Evolutionary conservation across 37 sponge, comb jelly and placozoan genomes (phyloP), one percentile per base, ranked within the genome.

Genomic region (Cliona cf. orientalis): DNA sequence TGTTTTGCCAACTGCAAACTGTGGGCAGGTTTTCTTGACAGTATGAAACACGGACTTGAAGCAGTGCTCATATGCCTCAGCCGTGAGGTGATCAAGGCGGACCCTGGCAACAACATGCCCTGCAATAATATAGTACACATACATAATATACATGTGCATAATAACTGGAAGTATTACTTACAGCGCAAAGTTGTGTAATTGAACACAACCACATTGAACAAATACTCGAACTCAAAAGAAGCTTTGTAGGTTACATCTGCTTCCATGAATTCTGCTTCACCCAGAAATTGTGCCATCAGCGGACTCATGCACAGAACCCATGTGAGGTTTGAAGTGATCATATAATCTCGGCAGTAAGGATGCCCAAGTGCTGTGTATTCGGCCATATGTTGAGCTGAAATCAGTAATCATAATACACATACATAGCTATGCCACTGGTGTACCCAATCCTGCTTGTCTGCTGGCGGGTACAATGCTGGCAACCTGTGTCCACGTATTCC

Each of bases 1-100:
- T 42, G 82, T 39, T 38, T 81, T 56, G 0, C 82, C 82, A 14
- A 81, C 63, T 5, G 23, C 40, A 56, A 81, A 81, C 33, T 23
- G 4, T 2, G 72, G 82, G 11, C 71, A 9, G 26, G 4, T 36
- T 3, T 49, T 49, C 38, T 35, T 5, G 2, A 53, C 59, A 29
- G 56, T 74, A 58, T 6, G 3, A 74, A 74, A 74, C 2, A 74
- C 59, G 31, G 75, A 34, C 5, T 4, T 0, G 36, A 74, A 74
- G 31, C 33, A 2, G 7, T 74, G 59, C 5, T 1, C 3, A 28
- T 74, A 74, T 33, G 75, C 75, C 0, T 53, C 58, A 29, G 75
- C 36, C 11, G 33, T 53, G 7, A 74, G 3, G n/a, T 36, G 25
- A 12, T 74, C 26, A 2, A 74, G 11, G 1, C 75, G 53, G 1